phyloP scores from a whole-genome alignment of 2,113 vertebrate genomes.

The Corythoichthys haematopterus region DNA sequence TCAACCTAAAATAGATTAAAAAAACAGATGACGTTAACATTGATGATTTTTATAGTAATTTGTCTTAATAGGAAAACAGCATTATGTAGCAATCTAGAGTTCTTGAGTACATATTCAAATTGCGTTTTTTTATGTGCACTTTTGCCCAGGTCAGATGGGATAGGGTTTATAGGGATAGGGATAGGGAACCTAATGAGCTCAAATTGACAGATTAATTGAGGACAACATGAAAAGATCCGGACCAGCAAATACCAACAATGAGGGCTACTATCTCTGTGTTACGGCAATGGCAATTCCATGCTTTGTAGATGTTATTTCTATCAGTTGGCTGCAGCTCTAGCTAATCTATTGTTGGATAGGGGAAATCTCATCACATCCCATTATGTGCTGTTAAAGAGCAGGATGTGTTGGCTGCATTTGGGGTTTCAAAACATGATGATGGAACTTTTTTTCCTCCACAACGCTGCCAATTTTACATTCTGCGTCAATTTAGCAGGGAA shows the following conservation, averaged over 20 bases:
- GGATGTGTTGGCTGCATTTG: conserved; percentile 12
- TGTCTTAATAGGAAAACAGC: no score
- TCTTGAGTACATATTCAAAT: no score
- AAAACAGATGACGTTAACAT: no score
- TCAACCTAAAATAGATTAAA: no score
- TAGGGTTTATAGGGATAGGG: no score
- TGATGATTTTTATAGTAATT: no score
- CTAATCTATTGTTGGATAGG: conserved; percentile 3
- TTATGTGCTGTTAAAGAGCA: conserved; percentile 7
- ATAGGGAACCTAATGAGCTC: no score
- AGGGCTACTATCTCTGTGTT: background rate
- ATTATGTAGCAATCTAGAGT: no score
- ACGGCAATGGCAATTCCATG: background rate
- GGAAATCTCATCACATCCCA: conserved; percentile 15
- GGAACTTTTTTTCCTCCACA: conserved; percentile 22
- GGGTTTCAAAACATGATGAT: conserved; percentile 27
- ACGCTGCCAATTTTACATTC: conserved; percentile 16
- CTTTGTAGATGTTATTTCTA: background rate
- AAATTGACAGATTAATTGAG: no score
- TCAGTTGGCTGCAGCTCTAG: background rate
- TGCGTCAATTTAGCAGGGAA: conserved; percentile 53
- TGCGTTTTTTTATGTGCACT: no score
- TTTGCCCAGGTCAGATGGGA: no score
- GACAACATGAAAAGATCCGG: background rate
- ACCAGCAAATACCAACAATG: background rate